Evolutionary conservation across 2,888 invertebrate species (phyloP).

Genomic region (Cheiracanthium punctorium): DNA sequence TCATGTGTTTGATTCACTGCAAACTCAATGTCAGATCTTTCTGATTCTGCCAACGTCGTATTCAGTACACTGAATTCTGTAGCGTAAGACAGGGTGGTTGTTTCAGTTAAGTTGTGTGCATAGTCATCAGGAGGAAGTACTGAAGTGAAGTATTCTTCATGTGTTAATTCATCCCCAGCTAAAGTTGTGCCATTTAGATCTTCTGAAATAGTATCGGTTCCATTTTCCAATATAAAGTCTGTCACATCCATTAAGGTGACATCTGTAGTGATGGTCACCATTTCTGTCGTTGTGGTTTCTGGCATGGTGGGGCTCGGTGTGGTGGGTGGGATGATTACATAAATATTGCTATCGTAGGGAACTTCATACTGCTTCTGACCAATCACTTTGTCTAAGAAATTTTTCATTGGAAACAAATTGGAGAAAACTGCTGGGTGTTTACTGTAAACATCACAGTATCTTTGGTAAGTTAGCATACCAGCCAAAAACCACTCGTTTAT

Average conservation of each 20-base stretch:
- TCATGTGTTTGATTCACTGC: slow-evolving; percentile 24
- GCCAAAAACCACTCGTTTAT: slow-evolving; percentile 71
- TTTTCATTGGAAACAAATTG: slow-evolving; percentile 69
- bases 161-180: slow-evolving; percentile 24
- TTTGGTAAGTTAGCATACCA: slow-evolving; percentile 71
- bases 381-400: slow-evolving; percentile 69
- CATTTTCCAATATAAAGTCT: background rate
- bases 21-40: background rate
- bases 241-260: slow-evolving; percentile 1
- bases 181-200: background rate
- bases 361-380: slow-evolving; percentile 66
- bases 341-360: slow-evolving; percentile 47
- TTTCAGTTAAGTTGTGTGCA: background rate
- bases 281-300: slow-evolving; percentile 45
- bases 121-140: background rate
- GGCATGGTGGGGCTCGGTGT: slow-evolving; percentile 58
- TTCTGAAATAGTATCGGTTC: background rate
- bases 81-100: background rate
- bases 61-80: background rate
- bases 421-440: slow-evolving; percentile 72
- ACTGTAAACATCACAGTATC: slow-evolving; percentile 68
- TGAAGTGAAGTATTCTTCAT: slow-evolving; percentile 13
- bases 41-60: background rate
- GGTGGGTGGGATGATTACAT: slow-evolving; percentile 54
- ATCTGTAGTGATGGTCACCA: slow-evolving; percentile 4